phyloP scores from a whole-genome alignment of 2,888 invertebrate genomes.

The Agrypnus murinus region DNA sequence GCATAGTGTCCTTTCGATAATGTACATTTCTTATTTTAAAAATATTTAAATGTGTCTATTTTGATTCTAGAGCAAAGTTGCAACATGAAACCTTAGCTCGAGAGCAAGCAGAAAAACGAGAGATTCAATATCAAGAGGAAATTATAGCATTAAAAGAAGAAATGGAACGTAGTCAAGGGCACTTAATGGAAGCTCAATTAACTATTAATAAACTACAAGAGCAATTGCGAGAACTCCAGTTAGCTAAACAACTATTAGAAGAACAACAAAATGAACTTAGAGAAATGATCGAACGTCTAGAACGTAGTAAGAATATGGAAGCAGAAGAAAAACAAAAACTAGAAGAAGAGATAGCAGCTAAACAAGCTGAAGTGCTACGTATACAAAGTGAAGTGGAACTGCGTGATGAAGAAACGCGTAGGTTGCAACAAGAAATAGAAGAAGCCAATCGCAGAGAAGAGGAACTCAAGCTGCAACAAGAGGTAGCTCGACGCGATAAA shows the following conservation, averaged over 20 bases:
- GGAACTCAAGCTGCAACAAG: slow-evolving; percentile 58
- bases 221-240: slow-evolving; percentile 90
- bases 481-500: slow-evolving; percentile 56
- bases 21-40: neutral
- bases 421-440: slow-evolving; percentile 66
- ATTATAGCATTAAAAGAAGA: slow-evolving; percentile 93
- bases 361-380: slow-evolving; percentile 76
- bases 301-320: slow-evolving; percentile 94
- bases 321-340: slow-evolving; percentile 85
- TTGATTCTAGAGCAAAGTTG: slow-evolving; percentile 82
- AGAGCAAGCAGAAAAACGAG: slow-evolving; percentile 95
- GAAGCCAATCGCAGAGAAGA: slow-evolving; percentile 62
- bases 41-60: slow-evolving; percentile 42
- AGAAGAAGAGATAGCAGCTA: slow-evolving; percentile 89
- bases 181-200: slow-evolving; percentile 86
- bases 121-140: slow-evolving; percentile 95
- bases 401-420: slow-evolving; percentile 64
- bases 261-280: slow-evolving; percentile 88
- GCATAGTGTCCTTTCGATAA: neutral
- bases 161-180: slow-evolving; percentile 87
- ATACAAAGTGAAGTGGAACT: slow-evolving; percentile 64
- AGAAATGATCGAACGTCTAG: slow-evolving; percentile 92
- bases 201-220: slow-evolving; percentile 89
- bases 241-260: slow-evolving; percentile 92
- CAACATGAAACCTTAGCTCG: slow-evolving; percentile 93